Percentiles rank a stretch among this genome's conserved stretches.
Evolutionary conservation across 2,888 invertebrate species (phyloP).

Genomic region (Acleris laterana): DNA sequence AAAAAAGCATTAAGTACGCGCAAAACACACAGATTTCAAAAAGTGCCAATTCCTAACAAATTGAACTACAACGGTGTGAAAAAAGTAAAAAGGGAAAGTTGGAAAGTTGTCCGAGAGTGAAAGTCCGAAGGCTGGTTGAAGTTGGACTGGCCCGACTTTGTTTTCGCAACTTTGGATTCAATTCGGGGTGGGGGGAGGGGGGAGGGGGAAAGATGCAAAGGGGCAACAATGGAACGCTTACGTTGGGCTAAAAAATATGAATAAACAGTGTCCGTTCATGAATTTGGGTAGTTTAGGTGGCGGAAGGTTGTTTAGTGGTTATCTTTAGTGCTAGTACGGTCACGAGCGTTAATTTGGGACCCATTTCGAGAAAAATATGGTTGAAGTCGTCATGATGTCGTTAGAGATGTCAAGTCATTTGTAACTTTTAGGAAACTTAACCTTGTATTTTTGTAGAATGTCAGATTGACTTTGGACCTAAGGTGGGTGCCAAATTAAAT

Average conservation of each 20-base stretch:
- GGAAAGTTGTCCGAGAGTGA: conserved; percentile 76
- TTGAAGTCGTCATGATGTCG: no score
- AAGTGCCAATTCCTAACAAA: conserved; percentile 3
- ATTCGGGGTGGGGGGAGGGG: conserved; percentile 58
- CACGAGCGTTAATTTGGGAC: no score
- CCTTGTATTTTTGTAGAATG: no score
- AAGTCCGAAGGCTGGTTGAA: conserved; percentile 67
- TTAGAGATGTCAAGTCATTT: no score
- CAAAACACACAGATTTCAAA: background rate
- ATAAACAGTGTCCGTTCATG: conserved; percentile 35
- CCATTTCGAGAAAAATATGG: no score
- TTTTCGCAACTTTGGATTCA: conserved; percentile 77
- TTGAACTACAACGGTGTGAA: conserved; percentile 41
- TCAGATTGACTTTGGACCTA: no score
- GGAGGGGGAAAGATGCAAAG: conserved; percentile 38
- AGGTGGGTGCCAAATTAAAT: no score
- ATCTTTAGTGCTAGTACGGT: no score
- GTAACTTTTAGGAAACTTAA: no score
- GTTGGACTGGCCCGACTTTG: conserved; percentile 70
- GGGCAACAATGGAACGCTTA: conserved; percentile 56
- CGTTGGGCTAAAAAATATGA: conserved; percentile 46
- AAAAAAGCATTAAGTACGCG: no score
- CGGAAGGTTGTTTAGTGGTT: conserved; percentile 43
- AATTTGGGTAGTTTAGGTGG: conserved; percentile 43
- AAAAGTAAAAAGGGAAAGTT: conserved; percentile 67